Evolutionary conservation across 2,888 invertebrate species (phyloP), one percentile per base, ranked within the genome.

Genomic region (Thumatha senex): DNA sequence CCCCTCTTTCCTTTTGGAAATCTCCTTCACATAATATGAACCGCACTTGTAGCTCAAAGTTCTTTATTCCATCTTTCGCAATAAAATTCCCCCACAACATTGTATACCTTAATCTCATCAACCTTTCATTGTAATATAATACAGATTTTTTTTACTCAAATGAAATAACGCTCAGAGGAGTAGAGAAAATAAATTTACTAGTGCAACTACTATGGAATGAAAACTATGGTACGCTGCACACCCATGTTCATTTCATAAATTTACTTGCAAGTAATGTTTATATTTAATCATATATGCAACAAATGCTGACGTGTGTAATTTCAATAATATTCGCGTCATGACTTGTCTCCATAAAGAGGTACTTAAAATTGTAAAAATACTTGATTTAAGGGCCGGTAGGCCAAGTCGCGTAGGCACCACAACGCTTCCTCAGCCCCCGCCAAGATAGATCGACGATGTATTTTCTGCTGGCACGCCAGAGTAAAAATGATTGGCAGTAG

Each of bases 181-280:
- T 40, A 39, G 40, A 18, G 41, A 42, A 54, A 61, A 52, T 48
- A 35, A 54, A 58, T 56, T 53, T 50, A 55, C 61, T 69, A 51
- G 59, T 68, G 60, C 54, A 51, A 63, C 57, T 50, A 58, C 48
- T 60, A 53, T 51, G 55, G 44, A 38, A 56, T 49, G 49, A 44
- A 54, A 39, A 38, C 43, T n/a, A 34, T 40, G 46, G 1, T 14
- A n/a, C 1, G n/a, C n/a, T 12, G 40, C 11, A 62, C 57, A 67
- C 69, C 53, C 59, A 45, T 18, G 14, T 24, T 13, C 1, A 24
- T 24, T 43, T 24, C 11, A 15, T 3, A 15, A n/a, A 24, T 4
- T 4, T 24, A 24, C 18, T 24, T 24, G 18, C 18, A 24, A 24
- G 18, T 4, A 4, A 24, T 24, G 18, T 24, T 24, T 24, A 2